A percentile compares a stretch with the other conserved stretches of the same genome.
Evolutionary conservation across 2,888 invertebrate species (phyloP).

Genomic region (Drosophila meridiana): DNA sequence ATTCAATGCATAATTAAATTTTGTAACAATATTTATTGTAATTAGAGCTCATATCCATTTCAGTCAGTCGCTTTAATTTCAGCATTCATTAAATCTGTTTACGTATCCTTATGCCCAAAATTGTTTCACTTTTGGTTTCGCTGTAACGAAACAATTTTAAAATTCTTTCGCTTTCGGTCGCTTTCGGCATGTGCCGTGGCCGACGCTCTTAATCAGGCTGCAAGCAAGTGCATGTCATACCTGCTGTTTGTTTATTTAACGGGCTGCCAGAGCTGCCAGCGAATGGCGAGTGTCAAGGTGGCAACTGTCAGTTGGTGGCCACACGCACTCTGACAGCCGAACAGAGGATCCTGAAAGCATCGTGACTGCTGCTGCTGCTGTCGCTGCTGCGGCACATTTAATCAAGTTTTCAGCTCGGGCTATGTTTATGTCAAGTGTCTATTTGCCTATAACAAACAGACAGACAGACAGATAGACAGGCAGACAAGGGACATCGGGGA

Average conservation of each 20-base stretch:
- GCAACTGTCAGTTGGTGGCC: conserved; percentile 70
- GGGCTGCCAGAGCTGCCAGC: conserved; percentile 55
- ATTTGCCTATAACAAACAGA: conserved; percentile 79
- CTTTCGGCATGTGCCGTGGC: not conserved
- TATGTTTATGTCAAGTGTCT: conserved; percentile 81
- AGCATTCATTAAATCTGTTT: not conserved
- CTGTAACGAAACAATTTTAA: not conserved
- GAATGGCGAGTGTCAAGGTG: conserved; percentile 67
- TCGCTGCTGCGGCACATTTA: conserved; percentile 73
- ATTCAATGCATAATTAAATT: no score
- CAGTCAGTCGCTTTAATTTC: not conserved
- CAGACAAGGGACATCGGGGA: not conserved
- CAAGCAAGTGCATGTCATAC: conserved; percentile 42
- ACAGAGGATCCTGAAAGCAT: conserved; percentile 43
- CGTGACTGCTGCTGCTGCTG: conserved; percentile 46
- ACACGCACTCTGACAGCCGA: conserved; percentile 72
- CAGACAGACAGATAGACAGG: conserved; percentile 35
- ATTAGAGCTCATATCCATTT: not conserved
- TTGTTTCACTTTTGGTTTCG: not conserved
- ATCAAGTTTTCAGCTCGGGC: conserved; percentile 78
- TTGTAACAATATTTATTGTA: no score
- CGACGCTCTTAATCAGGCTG: conserved; percentile 48
- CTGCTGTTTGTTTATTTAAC: conserved; percentile 60
- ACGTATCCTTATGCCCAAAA: not conserved
- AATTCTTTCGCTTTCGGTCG: not conserved